Evolutionary conservation across 2,113 vertebrate species (phyloP).

Genomic region (Lasiurus cinereus): DNA sequence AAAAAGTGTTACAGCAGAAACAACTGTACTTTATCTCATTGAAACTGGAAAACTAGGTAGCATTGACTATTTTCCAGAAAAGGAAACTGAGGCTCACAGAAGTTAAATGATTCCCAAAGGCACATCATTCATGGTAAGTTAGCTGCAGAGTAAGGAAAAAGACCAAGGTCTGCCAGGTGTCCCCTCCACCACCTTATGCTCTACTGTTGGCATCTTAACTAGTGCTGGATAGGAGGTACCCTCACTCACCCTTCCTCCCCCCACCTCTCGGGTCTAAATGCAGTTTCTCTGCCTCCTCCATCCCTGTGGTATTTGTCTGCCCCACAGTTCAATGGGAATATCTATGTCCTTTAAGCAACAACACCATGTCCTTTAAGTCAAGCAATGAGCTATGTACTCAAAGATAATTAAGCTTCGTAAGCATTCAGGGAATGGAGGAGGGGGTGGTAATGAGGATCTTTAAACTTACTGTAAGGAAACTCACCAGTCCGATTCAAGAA

Average conservation of each 20-base stretch:
- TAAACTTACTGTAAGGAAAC: background rate
- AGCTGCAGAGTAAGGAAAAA: background rate
- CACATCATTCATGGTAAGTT: background rate
- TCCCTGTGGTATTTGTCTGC: background rate
- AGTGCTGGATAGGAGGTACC: background rate
- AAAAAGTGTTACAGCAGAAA: background rate
- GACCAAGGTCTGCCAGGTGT: background rate
- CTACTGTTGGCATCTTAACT: background rate
- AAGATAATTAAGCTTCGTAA: background rate
- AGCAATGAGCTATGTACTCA: background rate
- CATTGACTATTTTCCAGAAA: background rate
- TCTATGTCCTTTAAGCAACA: background rate
- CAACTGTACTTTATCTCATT: background rate
- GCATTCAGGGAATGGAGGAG: background rate
- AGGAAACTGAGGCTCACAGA: background rate
- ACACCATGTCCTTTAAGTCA: background rate
- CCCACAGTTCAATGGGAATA: background rate
- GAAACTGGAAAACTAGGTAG: background rate
- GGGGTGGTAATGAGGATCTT: background rate
- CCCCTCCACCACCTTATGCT: background rate
- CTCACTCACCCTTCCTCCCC: background rate
- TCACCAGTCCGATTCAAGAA: conserved; percentile 18
- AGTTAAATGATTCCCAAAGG: background rate
- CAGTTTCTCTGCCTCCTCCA: background rate
- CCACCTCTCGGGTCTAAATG: background rate